Conservation (phyloP, 2,888 invertebrate species). For the Drosophila mettleri region DNA sequence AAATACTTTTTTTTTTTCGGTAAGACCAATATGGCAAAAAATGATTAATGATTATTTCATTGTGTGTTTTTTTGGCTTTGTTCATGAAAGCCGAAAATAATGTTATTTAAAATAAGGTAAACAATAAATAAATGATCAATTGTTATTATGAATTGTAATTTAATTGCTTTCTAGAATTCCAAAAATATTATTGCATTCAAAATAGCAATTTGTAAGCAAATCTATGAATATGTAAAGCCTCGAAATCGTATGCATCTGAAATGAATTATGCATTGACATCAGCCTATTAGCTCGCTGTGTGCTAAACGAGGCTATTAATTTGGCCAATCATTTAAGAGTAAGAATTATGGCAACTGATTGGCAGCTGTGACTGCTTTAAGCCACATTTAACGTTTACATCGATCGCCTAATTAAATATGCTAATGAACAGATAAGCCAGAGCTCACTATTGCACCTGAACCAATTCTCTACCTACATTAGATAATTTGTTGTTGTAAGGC, state of each 20-base stretch:
- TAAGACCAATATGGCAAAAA: slow-evolving; percentile 18
- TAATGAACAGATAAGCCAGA: slow-evolving; percentile 46
- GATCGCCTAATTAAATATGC: slow-evolving; percentile 35
- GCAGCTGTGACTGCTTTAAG: slow-evolving; percentile 22
- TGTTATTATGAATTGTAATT: slow-evolving; percentile 21
- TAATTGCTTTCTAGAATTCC: slow-evolving; percentile 6
- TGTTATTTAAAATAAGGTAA: slow-evolving; percentile 6
- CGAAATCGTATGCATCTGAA: background rate
- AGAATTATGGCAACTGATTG: slow-evolving; percentile 33
- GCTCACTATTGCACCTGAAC: slow-evolving; percentile 27
- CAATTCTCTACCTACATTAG: slow-evolving; percentile 11
- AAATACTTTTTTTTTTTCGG: too few species aligned
- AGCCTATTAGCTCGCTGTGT: slow-evolving; percentile 25
- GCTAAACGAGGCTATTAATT: slow-evolving; percentile 13
- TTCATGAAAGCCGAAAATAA: slow-evolving; percentile 8
- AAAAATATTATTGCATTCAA: slow-evolving; percentile 1
- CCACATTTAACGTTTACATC: background rate
- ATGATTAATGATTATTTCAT: slow-evolving; percentile 11
- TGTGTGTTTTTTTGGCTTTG: background rate
- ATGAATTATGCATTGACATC: slow-evolving; percentile 26
- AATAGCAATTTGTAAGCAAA: background rate
- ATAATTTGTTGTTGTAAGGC: background rate
- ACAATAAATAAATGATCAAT: slow-evolving; percentile 20
- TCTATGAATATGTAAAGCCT: background rate
- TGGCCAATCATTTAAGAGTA: slow-evolving; percentile 28